These are phyloP conservation scores for Dryoscopus gambensis DNA, from an alignment of 2,113 vertebrate species.

Conservation along the genomic window DNA sequence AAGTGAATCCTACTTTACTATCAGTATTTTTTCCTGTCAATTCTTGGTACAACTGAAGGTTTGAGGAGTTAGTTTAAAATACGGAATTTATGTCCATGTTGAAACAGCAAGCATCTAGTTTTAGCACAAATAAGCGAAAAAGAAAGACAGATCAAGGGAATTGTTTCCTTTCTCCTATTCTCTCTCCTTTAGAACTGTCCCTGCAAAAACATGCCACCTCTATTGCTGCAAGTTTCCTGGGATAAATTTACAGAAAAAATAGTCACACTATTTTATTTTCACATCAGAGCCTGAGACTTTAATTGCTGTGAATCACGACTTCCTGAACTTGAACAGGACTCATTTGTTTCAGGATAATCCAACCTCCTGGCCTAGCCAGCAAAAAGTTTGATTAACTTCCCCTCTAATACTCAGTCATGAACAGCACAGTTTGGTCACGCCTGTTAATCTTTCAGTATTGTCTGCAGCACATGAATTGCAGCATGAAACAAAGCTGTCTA, in stretches of 20 bases:
- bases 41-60: background rate
- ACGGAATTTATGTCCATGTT: background rate
- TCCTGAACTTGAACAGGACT: constrained; percentile 23
- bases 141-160: background rate
- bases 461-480: background rate
- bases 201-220: background rate
- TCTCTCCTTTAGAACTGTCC: background rate
- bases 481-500: constrained; percentile 37
- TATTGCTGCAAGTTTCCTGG: background rate
- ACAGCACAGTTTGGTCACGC: background rate
- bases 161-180: background rate
- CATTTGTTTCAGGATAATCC: constrained; percentile 27
- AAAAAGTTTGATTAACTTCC: constrained; percentile 15
- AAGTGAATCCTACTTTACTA: background rate
- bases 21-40: background rate
- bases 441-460: constrained; percentile 15
- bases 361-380: background rate
- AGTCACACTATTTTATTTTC: background rate
- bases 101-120: background rate
- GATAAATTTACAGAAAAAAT: background rate
- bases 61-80: background rate
- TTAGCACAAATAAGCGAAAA: background rate
- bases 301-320: constrained; percentile 2
- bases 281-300: background rate
- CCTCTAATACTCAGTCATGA: background rate